Base-by-base conservation (phyloP, 2,797 vertebrate species). In the Rachycentron canadum region DNA sequence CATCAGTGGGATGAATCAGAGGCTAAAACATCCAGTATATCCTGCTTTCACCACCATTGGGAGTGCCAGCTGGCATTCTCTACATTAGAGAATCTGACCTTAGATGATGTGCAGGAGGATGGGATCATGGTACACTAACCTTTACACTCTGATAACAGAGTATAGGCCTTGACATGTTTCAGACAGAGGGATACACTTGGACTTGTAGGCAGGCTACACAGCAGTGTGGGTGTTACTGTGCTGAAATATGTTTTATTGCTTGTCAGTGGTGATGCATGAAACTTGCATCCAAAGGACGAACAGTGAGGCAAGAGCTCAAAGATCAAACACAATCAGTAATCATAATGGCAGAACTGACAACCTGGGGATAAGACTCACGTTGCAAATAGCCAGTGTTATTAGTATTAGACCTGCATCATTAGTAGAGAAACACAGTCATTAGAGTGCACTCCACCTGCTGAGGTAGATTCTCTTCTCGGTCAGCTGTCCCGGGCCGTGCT, bases 391-490 rank as follows among this genome's bases (percentile, higher is more conserved):
- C 36, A 67, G n/a, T 71, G 28, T 60, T 32, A 53, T 57, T 45
- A 13, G 19, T 49, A 12, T 64, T 10, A 57, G 36, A 36, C 32
- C 40, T 38, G 12, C 9, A 17, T 78, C 71, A 76, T 73, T 81
- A 59, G 36, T 34, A 23, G 25, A 60, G 60, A 26, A 26, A 28
- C 45, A 36, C 14, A n/a, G 17, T 79, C 1, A 4, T 67, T 62
- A 52, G 69, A 36, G 49, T 58, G 59, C 52, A 47, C 52, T 62
- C 30, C 86, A 96, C 95, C 95, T 96, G 93, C 61, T 94, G 82
- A 96, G 95, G 93, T 95, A 95, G 87, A 96, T 96, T 58, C 94
- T 88, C 77, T 96, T 96, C 90, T 96, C 95, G 0, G 95, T 95
- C 87, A 95, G 73, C 90, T 95, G 95, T 49, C 95, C 95, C 0